Evolutionary conservation across 2,888 invertebrate species (phyloP), one percentile per base, ranked within the genome.

Genomic region (Zaprionus bogoriensis): DNA sequence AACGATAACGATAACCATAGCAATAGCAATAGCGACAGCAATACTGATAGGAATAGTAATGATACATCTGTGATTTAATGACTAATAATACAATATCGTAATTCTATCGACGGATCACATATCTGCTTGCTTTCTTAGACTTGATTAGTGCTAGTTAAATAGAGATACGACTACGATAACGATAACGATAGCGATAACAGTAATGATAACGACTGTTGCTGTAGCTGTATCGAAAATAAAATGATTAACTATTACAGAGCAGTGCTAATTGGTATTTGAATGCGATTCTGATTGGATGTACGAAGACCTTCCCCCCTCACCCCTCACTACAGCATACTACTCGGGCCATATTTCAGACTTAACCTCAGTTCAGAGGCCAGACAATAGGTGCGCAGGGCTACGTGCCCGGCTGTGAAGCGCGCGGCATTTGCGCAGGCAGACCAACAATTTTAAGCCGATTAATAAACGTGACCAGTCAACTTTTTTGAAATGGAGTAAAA

Each of bases 41-140:
- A 70, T 4, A 39, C 12, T 17, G 14, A 30, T 50, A 42, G 51
- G 44, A 42, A 38, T 32, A 42, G 47, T 63, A 89, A 89, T 75
- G 78, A 76, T 83, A 87, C 89, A 81, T 89, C 89, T 89, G 89
- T 89, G 89, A 89, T 89, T 85, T 89, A 85, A 89, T 86, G 81
- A 84, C 81, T 82, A 86, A 86, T 77, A 46, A 57, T 22, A n/a
- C 38, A 38, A 38, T 39, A 41, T 22, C 28, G 53, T 63, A 59
- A 63, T 51, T 55, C 62, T 71, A 70, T 53, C 50, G 65, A 70
- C 58, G 32, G 78, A 72, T 69, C 79, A 85, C 85, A 85, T 82
- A 83, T 80, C 84, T 89, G 10, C 27, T 1, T 27, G 10, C 27
- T 27, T 27, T 27, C 10, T 10, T 27, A 27, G 10, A 27, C 25